Base-by-base conservation (phyloP, 2,797 vertebrate species). In the Synanceia verrucosa region DNA sequence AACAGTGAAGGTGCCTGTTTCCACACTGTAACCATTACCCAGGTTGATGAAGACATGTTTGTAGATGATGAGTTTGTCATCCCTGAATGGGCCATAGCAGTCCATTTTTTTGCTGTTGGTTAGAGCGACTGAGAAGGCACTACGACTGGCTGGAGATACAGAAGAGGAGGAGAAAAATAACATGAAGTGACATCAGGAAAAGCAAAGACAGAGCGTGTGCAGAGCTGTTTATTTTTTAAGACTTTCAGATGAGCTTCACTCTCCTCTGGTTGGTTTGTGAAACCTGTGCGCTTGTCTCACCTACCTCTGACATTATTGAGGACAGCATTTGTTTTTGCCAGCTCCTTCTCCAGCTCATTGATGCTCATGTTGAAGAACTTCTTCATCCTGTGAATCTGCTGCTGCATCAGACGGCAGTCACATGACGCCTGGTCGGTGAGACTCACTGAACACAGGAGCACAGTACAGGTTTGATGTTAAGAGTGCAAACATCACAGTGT, bases 401-500 rank as follows among this genome's bases (percentile, higher is more conserved):
- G 85, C 81, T 94, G 82, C 89, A 95, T 94, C 73, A 94, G 72
- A 58, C 94, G 94, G 82, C 94, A 95, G 53, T 92, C 90, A 13
- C 94, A 95, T 0, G 91, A 80, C 0, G 70, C 50, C 16, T 74
- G 65, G 63, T 94, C 88, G 5, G 36, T 53, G 14, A 84, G 24
- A 74, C 94, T 94, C 3, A 26, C 94, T 94, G 71, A 33, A 80
- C 43, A 76, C 24, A 62, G 9, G 37, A 3, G 24, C 2, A 34
- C 10, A 51, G 13, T 41, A 3, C 13, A 41, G 9, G n/a, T n/a
- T 44, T n/a, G 4, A 11, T n/a, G 9, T 39, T 53, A 1, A 68
- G 1, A 39, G 24, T 1, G 43, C 10, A 65, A 10, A 57, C 13
- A 4, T 1, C 18, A 39, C 37, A 0, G 7, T 39, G 37, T 39